Evolutionary conservation across 2,888 invertebrate genomes (phyloP).

Genomic region (Tetheella fluctuosa): DNA sequence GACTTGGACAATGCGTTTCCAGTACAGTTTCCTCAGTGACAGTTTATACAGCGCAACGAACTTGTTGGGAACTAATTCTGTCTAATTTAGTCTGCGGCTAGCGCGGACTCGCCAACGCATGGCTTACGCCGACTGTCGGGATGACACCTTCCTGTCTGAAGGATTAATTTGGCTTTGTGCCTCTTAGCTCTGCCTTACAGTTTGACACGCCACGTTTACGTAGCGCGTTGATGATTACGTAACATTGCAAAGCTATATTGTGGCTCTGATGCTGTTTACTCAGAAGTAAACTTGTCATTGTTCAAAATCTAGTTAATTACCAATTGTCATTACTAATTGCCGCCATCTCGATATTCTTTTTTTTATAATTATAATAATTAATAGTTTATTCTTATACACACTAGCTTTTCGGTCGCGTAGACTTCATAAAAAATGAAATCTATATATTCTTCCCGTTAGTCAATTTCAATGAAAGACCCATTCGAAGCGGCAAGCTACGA

Average conservation of each 20-base stretch:
- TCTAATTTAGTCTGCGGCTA: conserved; percentile 58
- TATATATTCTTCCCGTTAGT: too few relatives aligned
- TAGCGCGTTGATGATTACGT: conserved; percentile 12
- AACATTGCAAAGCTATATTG: not conserved
- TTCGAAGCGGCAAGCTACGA: too few relatives aligned
- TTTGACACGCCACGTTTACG: conserved; percentile 39
- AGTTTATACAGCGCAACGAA: conserved; percentile 54
- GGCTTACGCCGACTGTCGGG: conserved; percentile 45
- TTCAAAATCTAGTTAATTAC: not conserved
- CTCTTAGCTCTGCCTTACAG: conserved; percentile 40
- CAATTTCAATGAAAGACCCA: too few relatives aligned
- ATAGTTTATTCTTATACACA: too few relatives aligned
- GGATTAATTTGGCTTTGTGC: conserved; percentile 61
- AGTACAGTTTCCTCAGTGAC: conserved; percentile 43
- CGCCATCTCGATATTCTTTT: too few relatives aligned
- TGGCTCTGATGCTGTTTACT: not conserved
- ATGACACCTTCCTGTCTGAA: conserved; percentile 55
- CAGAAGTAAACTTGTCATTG: not conserved
- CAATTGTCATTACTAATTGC: not conserved
- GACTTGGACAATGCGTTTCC: conserved; percentile 38
- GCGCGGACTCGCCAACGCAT: conserved; percentile 39
- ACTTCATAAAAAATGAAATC: too few relatives aligned
- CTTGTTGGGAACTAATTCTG: conserved; percentile 65
- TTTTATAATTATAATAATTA: too few relatives aligned
- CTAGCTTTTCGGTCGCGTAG: too few relatives aligned